phyloP scores from a whole-genome alignment of 2,113 vertebrate species.

The Elaphurus davidianus region DNA sequence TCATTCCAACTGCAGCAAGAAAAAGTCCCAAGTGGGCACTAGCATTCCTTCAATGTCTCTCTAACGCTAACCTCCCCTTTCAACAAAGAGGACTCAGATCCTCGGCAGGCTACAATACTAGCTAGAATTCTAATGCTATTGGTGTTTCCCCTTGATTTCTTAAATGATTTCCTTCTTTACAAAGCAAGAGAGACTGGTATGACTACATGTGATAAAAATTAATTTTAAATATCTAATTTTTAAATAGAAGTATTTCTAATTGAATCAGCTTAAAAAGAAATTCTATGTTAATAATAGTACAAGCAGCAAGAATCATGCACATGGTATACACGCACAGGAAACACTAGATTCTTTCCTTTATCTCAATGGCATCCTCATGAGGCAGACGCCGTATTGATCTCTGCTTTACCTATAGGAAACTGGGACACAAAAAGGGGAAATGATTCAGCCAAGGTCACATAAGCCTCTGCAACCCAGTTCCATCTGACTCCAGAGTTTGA shows the following conservation, averaged over 20 bases:
- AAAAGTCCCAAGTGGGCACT: background rate
- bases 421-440: background rate
- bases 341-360: background rate
- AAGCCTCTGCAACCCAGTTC: background rate
- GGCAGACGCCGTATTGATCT: background rate
- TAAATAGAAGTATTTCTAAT: background rate
- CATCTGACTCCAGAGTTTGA: background rate
- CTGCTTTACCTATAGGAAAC: background rate
- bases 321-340: background rate
- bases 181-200: background rate
- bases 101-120: background rate
- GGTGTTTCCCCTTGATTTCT: background rate
- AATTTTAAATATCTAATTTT: background rate
- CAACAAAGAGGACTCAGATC: background rate
- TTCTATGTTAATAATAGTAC: background rate
- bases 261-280: background rate
- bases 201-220: background rate
- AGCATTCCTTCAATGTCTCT: background rate
- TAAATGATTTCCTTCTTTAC: background rate
- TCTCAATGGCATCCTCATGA: background rate
- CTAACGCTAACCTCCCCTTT: background rate
- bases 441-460: background rate
- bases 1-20: background rate
- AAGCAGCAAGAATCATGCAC: background rate
- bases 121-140: conserved; percentile 16